phyloP scores from a whole-genome alignment of 2,888 invertebrate genomes.

The Erebia epiphron region DNA sequence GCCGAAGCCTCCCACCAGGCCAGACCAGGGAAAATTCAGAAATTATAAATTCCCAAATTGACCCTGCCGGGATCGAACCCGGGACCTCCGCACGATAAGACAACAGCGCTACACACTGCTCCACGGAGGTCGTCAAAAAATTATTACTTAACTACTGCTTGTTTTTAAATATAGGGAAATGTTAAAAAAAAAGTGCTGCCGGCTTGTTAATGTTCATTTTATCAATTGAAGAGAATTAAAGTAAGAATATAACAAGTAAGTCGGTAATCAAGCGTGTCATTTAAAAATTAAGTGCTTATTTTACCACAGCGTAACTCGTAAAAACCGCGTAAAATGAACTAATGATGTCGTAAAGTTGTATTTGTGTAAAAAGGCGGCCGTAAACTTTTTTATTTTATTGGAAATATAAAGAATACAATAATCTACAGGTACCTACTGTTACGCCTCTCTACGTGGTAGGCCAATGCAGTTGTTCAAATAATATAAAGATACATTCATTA shows the following conservation, averaged over 20 bases:
- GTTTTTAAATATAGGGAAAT: no score
- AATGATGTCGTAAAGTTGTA: conserved; percentile 43
- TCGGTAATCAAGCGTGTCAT: conserved; percentile 22
- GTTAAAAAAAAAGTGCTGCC: not conserved
- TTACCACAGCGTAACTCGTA: conserved; percentile 40
- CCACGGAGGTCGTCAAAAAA: no score
- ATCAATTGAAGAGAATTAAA: not conserved
- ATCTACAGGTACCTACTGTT: conserved; percentile 2
- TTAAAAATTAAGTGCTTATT: conserved; percentile 36
- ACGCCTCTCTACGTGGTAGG: not conserved
- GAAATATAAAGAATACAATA: conserved; percentile 17
- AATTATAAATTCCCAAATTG: no score
- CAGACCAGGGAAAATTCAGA: no score
- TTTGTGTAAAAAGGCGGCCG: conserved; percentile 25
- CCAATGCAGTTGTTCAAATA: no score
- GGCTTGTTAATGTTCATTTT: not conserved
- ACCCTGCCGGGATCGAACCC: no score
- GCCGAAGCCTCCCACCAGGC: no score
- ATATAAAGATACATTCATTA: no score
- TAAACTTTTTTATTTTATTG: conserved; percentile 27
- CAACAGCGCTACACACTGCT: no score
- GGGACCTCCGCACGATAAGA: no score
- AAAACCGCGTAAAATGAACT: conserved; percentile 43
- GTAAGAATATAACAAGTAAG: conserved; percentile 16
- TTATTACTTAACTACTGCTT: no score